Conservation (phyloP, 2,797 vertebrate genomes). For the Pseudocheirus occidentalis region DNA sequence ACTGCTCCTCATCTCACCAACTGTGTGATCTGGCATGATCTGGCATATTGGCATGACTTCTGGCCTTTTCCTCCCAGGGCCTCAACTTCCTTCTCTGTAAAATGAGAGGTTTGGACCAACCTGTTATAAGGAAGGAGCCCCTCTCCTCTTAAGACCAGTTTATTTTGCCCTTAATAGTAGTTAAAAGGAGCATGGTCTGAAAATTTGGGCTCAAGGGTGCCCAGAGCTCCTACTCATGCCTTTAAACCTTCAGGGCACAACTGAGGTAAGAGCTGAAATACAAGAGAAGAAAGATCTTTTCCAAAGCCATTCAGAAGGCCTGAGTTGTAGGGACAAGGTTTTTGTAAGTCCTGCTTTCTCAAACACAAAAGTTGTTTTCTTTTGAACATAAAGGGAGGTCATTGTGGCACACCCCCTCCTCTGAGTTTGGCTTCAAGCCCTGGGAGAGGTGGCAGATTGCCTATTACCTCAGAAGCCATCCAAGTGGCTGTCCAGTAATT, state of each 20-base stretch:
- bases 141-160: neutral
- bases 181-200: neutral
- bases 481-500: neutral
- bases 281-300: rapidly evolving
- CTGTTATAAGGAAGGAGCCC: neutral
- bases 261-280: neutral
- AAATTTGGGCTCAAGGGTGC: neutral
- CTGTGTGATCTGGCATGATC: neutral
- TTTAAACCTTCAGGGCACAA: neutral
- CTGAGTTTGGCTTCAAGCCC: neutral
- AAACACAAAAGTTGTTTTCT: neutral
- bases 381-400: neutral
- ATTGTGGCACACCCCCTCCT: neutral
- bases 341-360: neutral
- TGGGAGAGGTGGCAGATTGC: neutral
- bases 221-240: neutral
- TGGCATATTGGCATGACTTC: no score
- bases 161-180: neutral
- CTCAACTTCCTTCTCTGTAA: neutral
- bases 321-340: neutral
- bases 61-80: neutral
- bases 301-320: neutral
- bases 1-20: neutral
- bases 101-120: neutral
- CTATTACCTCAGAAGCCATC: neutral